These are phyloP conservation scores for Seira musarum DNA, from an alignment of 2,888 invertebrate genomes.

Conservation along the genomic window DNA sequence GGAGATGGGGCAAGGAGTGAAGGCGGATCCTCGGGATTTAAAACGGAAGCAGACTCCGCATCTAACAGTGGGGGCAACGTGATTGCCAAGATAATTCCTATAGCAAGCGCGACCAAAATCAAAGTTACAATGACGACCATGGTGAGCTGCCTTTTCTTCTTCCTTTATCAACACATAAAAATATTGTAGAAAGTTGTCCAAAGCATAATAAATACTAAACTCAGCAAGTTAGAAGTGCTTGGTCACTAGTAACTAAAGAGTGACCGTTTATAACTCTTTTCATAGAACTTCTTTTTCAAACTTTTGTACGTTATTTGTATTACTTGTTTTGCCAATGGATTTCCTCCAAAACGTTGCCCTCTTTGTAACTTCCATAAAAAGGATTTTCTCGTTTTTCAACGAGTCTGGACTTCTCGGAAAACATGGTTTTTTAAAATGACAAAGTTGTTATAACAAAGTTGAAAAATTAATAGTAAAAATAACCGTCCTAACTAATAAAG, in stretches of 20 bases:
- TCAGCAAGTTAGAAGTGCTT: not conserved
- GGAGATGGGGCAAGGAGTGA: constrained; percentile 59
- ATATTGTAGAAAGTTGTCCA: not conserved
- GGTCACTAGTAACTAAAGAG: not conserved
- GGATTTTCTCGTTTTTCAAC: constrained; percentile 69
- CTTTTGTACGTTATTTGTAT: no score
- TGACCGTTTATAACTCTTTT: constrained; percentile 1
- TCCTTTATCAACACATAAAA: constrained; percentile 48
- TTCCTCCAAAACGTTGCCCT: constrained; percentile 66
- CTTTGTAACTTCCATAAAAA: constrained; percentile 69
- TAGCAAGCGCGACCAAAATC: constrained; percentile 62
- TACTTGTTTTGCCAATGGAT: constrained; percentile 69
- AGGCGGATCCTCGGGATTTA: constrained; percentile 63
- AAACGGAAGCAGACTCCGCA: constrained; percentile 11
- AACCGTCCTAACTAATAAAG: no score
- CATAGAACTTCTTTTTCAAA: no score
- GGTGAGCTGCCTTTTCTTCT: constrained; percentile 66
- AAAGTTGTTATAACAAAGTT: no score
- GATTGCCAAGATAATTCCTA: constrained; percentile 67
- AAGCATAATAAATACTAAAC: not conserved
- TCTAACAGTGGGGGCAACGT: constrained; percentile 66
- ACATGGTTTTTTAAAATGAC: no score
- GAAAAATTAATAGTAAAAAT: no score
- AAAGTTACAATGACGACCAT: constrained; percentile 66
- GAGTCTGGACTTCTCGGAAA: constrained; percentile 68